Evolutionary conservation across 2,888 invertebrate species (phyloP), one percentile per base, ranked within the genome.

Genomic region (Neocrepidodera transversa): DNA sequence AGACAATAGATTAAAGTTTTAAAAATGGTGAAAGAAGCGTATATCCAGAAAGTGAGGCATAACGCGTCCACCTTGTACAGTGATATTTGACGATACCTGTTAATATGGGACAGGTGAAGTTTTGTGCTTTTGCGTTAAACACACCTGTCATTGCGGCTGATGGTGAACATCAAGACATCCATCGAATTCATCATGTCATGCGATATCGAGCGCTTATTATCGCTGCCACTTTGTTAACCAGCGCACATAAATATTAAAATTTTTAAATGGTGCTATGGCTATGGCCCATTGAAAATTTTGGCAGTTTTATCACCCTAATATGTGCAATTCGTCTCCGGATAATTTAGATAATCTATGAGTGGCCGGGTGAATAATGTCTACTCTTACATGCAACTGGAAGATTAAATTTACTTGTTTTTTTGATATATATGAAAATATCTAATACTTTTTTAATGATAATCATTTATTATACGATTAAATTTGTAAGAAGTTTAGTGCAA

Each of bases 111-210:
- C 74, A 74, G 74, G 74, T 74, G 74, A 60, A 63, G 60, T 62
- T 62, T 58, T 62, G 62, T 67, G 68, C 71, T 71, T 70, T 70
- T 68, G 69, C 71, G 69, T 69, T 67, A 65, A 65, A 48, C 58
- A 67, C 74, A 74, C 74, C 74, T 74, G 74, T 74, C 74, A 74
- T 63, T 69, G 69, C 63, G 66, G 70, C 70, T 70, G 73, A 73
- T 69, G 70, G 58, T 51, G 51, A 66, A 70, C 68, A 68, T 70
- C 71, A 69, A 68, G 68, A 67, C 66, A 66, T 65, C 67, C 66
- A 67, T 65, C 68, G 66, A 68, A 69, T 20, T 69, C 68, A 68
- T 68, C 66, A 62, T 66, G 64, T 67, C 67, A 69, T 68, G 66
- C 65, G 67, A 69, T 68, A 68, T 60, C 63, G 57, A 56, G 64